Conservation (phyloP, 92 coral and sea anemone species). For the Pocillopora meandrina region DNA sequence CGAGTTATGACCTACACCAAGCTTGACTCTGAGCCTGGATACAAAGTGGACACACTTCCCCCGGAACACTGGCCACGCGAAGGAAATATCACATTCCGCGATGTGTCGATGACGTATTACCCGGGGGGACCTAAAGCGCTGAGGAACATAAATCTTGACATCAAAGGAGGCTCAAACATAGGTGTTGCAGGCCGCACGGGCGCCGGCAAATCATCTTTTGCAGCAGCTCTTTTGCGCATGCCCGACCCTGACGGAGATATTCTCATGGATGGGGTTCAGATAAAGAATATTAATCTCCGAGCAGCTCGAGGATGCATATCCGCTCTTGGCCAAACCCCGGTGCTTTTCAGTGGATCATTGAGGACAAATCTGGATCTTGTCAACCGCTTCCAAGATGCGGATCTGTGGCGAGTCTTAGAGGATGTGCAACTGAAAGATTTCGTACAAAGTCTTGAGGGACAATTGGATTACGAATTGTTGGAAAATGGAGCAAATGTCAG, state of each 20-base stretch:
- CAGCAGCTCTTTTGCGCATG: too few species aligned
- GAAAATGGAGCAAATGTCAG: background rate
- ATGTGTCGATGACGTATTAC: too few species aligned
- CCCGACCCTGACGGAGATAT: background rate
- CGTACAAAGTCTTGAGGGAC: background rate
- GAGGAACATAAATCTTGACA: too few species aligned
- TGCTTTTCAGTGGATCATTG: background rate
- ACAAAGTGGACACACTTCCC: too few species aligned
- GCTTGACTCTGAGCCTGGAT: too few species aligned
- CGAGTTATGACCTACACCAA: too few species aligned
- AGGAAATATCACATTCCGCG: too few species aligned
- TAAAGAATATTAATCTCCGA: background rate
- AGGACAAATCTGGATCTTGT: background rate
- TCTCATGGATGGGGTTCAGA: background rate
- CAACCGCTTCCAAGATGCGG: background rate
- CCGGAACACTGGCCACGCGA: too few species aligned
- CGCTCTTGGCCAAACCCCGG: background rate
- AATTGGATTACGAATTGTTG: background rate
- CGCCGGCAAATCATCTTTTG: too few species aligned
- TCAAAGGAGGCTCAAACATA: too few species aligned
- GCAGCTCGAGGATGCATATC: background rate
- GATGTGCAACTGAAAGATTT: conserved; percentile 2
- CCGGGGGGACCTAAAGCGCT: too few species aligned
- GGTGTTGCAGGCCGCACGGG: too few species aligned
- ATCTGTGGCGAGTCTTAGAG: conserved; percentile 1